Evolutionary conservation across 2,888 invertebrate species (phyloP).

Genomic region (Athetis lepigone): DNA sequence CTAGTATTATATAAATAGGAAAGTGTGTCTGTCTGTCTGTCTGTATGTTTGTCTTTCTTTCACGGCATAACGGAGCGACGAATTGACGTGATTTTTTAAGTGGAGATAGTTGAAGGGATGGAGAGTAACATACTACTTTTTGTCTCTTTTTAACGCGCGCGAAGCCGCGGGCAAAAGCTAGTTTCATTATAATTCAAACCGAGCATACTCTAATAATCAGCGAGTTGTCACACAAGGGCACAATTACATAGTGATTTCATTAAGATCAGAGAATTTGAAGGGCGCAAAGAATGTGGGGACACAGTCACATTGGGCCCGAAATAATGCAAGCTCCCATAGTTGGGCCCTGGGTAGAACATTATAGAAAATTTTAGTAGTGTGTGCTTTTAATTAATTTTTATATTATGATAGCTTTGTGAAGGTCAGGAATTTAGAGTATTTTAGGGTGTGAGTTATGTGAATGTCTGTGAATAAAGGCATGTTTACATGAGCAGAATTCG

Average conservation of each 20-base stretch:
- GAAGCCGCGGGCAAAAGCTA: too few relatives aligned
- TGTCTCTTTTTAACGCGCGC: too few relatives aligned
- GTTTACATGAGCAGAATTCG: too few relatives aligned
- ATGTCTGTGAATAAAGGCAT: neutral
- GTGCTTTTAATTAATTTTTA: constrained; percentile 54
- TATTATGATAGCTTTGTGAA: constrained; percentile 11
- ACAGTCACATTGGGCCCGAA: constrained; percentile 50
- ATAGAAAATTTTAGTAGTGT: constrained; percentile 14
- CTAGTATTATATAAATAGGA: too few relatives aligned
- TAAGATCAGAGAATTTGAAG: constrained; percentile 71
- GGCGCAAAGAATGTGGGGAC: constrained; percentile 71
- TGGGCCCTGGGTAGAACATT: constrained; percentile 46
- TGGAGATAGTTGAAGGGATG: too few relatives aligned
- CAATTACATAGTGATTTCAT: constrained; percentile 63
- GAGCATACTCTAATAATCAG: neutral
- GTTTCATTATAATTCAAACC: too few relatives aligned
- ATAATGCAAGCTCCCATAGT: constrained; percentile 35
- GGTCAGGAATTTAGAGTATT: neutral
- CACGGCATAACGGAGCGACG: too few relatives aligned
- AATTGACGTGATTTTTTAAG: too few relatives aligned
- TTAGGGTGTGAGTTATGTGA: neutral
- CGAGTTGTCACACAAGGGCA: constrained; percentile 4
- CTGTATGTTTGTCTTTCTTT: too few relatives aligned
- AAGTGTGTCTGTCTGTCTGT: too few relatives aligned
- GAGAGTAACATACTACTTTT: too few relatives aligned